Evolutionary conservation across 2,888 invertebrate species (phyloP), one percentile per base, ranked within the genome.

Genomic region (Ophion costatus): DNA sequence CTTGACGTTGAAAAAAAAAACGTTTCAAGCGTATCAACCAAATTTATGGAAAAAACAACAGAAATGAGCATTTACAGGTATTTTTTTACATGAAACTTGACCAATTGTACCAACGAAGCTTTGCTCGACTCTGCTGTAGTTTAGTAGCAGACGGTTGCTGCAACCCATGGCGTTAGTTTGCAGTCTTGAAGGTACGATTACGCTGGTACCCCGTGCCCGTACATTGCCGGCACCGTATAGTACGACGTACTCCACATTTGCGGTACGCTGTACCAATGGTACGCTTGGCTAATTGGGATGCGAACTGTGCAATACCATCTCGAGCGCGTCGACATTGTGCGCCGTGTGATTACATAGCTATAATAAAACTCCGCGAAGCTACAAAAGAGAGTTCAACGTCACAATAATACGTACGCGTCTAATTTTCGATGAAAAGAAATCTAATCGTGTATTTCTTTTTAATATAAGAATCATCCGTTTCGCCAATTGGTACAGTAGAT

Each of bases 401-500:
- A 66, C 2, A 42, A 63, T 45, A 5, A 42, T 51, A 51, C 51
- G 51, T 51, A 51, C 17, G 14, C 29, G 24, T 17, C n/a, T 1
- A 33, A 74, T 67, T 67, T 59, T 1, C 6, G 6, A 57, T 71
- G 20, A 42, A 2, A 22, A 63, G 17, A 11, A 66, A 33, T 61
- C 6, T n/a, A 3, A n/a, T 63, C 22, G 20, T 22, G 22, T 11
- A 17, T 17, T 3, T 7, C n/a, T 33, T 45, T 20, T n/a, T 56
- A 22, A 51, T 66, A 66, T 20, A 64, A 45, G 63, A 6, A 14
- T 22, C 24, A 59, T 59, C 29, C 70, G 45, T 51, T 20, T 42
- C 63, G 17, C 61, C 57, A 29, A 79, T 67, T 80, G 83, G 66
- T 82, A 82, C 11, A 38, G 80, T 29, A 80, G 80, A 80, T 73